Evolutionary conservation across 2,797 vertebrate genomes (phyloP), one percentile per base, ranked within the genome.

Genomic region (Pangasius krempfi): DNA sequence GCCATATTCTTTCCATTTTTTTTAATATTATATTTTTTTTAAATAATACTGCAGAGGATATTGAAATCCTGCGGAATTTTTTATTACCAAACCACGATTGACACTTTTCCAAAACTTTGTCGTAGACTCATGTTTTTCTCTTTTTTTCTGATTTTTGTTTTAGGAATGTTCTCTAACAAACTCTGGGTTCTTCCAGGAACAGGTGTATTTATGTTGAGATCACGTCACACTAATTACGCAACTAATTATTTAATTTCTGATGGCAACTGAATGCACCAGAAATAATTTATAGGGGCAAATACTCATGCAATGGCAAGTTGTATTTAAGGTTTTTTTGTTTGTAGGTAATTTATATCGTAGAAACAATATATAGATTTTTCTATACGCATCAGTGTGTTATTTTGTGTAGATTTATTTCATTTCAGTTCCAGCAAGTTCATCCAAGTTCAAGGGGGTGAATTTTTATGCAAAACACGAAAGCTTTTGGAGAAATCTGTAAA

Each of bases 401-500:
- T 50, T 50, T n/a, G 13, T 52, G 27, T n/a, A 52, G 14, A 27
- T 3, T 75, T 1, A 40, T 25, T 5, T 10, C 8, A 0, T 76
- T 76, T 76, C 44, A 27, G 44, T n/a, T 52, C 44, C 30, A 25
- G 20, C 20, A 73, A 73, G 37, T 73, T 40, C 70, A 47, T 2
- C 27, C 22, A 50, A 50, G 27, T 78, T 16, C 13, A n/a, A 1
- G 47, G 47, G 75, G 27, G 47, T 40, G 7, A 80, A 33, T 80
- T 14, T 33, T 40, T 60, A 25, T 81, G 20, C 33, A 60, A 33
- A 33, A 8, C 76, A 79, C 1, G 33, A 56, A 30, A 56, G 27
- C n/a, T 56, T 82, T 82, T 82, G 79, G 56, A 13, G 56, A 25
- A 81, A 81, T 81, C 52, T 81, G 8, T 25, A 60, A 82, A 82